These are phyloP conservation scores for Zaprionus tsacasi DNA, from an alignment of 1,140 invertebrate species.

Conservation along the genomic window DNA sequence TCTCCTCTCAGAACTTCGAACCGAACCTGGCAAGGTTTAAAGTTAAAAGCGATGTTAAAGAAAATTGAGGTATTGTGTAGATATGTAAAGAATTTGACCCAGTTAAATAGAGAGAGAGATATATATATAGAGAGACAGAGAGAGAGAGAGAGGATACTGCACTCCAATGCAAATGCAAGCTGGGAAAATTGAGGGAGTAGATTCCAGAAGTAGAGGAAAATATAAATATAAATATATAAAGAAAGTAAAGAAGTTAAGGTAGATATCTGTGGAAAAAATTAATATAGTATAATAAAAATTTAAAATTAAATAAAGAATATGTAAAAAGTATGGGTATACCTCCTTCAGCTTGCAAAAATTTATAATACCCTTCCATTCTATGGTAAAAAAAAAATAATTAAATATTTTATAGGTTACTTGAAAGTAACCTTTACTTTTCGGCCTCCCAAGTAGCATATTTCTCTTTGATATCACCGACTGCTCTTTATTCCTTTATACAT, in stretches of 20 bases:
- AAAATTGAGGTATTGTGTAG: slow-evolving; percentile 46
- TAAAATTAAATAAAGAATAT: too few relatives aligned
- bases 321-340: too few relatives aligned
- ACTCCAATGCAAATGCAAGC: not conserved
- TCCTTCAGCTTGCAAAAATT: too few relatives aligned
- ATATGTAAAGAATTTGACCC: slow-evolving; percentile 56
- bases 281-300: too few relatives aligned
- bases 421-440: not conserved
- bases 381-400: too few relatives aligned
- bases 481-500: not conserved
- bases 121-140: slow-evolving; percentile 21
- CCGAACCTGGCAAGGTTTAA: slow-evolving; percentile 55
- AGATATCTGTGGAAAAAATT: not conserved
- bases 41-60: slow-evolving; percentile 51
- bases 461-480: not conserved
- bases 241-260: not conserved
- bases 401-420: too few relatives aligned
- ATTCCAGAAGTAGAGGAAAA: not conserved
- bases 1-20: slow-evolving; percentile 33
- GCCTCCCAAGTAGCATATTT: not conserved
- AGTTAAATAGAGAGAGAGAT: slow-evolving; percentile 33
- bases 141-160: slow-evolving; percentile 23
- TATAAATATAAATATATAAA: not conserved
- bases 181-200: slow-evolving; percentile 5
- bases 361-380: too few relatives aligned